Base-by-base conservation (phyloP, 2,797 vertebrate genomes). In the Pseudochirops cupreus region DNA sequence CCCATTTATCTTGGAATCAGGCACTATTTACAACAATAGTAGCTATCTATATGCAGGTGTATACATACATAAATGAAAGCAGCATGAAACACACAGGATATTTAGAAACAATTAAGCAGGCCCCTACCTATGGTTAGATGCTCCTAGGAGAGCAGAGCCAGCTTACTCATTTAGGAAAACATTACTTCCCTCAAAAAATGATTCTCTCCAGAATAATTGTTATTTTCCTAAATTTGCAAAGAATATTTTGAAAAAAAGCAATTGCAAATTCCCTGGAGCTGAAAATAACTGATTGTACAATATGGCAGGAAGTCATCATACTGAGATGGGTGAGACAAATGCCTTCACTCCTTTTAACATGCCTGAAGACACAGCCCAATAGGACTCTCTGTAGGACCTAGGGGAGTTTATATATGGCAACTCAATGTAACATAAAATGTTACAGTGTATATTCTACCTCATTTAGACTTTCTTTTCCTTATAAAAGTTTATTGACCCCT, bases 1-100 rank as follows among this genome's bases (percentile, higher is more conserved):
- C 92, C 96, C 92, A 94, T 97, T 95, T 67, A 96, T 97, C 95
- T 97, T 94, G 10, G 39, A 92, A 94, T 91, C 74, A 62, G 97
- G 57, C 39, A 89, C 56, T 58, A 93, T 95, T 94, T 96, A 93
- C 26, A 96, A 90, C 91, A 59, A 6, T 94, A 89, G 96, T 90
- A 92, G 93, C 93, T 56, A 74, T 93, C 90, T 95, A 96, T 92
- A 94, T 94, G 96, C 33, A 0, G 2, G 39, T 55, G 54, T 46
- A 58, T 26, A 31, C 46, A 56, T 90, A 59, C 91, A 62, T 87
- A 93, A 95, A 93, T 89, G 95, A 87, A 96, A 55, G 53, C 33
- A 52, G 46, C 18, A 90, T 67, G n/a, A 62, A 94, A 91, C 90
- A 93, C 58, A 93, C 74, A 93, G 92, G 91, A 31, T 28, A 52